A percentile compares a stretch with the other conserved stretches of the same genome.
Evolutionary conservation across 1,140 invertebrate genomes (phyloP).

Genomic region (Bombus difficillimus): DNA sequence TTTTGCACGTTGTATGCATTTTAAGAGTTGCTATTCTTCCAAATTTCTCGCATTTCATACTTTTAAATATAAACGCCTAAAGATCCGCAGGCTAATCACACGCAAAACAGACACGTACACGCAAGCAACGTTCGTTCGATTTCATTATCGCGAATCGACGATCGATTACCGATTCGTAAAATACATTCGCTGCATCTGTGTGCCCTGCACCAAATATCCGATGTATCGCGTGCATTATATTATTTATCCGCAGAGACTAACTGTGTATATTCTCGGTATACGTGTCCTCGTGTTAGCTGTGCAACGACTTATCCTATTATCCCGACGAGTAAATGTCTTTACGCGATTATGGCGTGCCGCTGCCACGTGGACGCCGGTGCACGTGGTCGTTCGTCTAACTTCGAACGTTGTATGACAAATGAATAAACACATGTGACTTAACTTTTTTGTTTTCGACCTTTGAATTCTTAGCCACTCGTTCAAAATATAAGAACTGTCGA

Average conservation of each 20-base stretch:
- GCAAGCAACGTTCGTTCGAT: background rate
- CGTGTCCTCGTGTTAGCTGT: conserved; percentile 26
- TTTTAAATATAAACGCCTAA: too few relatives aligned
- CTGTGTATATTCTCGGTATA: conserved; percentile 26
- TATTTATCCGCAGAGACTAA: conserved; percentile 28
- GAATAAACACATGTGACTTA: conserved; percentile 73
- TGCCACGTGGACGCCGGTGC: conserved; percentile 43
- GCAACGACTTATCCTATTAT: conserved; percentile 52
- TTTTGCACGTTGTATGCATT: too few relatives aligned
- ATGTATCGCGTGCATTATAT: background rate
- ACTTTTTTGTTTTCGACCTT: background rate
- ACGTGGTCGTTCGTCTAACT: conserved; percentile 39
- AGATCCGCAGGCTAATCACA: too few relatives aligned
- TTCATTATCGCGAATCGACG: background rate
- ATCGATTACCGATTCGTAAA: conserved; percentile 23
- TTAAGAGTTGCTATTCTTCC: too few relatives aligned
- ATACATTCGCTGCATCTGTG: conserved; percentile 3
- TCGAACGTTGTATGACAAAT: conserved; percentile 71
- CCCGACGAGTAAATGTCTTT: conserved; percentile 33
- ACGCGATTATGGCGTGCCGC: background rate
- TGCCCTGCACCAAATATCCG: background rate
- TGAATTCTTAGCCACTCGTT: too few relatives aligned
- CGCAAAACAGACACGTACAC: background rate
- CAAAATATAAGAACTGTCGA: too few relatives aligned
- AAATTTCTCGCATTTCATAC: too few relatives aligned